Percentiles rank a stretch among this genome's conserved stretches.
Evolutionary conservation across 2,888 invertebrate species (phyloP).

Genomic region (Carterocephalus palaemon): DNA sequence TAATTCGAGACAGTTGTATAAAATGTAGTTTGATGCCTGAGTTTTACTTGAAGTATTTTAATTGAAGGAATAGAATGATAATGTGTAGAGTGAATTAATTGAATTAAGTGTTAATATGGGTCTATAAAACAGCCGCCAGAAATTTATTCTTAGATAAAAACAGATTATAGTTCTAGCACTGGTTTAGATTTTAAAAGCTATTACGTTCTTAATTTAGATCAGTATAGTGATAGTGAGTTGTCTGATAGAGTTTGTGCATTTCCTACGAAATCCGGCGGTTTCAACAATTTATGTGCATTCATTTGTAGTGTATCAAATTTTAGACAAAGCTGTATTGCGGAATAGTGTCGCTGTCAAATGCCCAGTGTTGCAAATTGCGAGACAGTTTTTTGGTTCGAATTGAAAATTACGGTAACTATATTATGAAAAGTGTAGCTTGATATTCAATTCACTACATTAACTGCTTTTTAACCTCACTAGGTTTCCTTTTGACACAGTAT

Average conservation of each 20-base stretch:
- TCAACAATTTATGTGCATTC: slow-evolving; percentile 64
- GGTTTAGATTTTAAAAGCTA: slow-evolving; percentile 58
- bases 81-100: no score
- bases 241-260: slow-evolving; percentile 47
- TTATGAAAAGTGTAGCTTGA: no score
- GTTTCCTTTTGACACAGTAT: no score
- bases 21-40: no score
- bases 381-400: slow-evolving; percentile 18
- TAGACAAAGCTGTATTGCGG: slow-evolving; percentile 14
- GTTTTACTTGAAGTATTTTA: background rate
- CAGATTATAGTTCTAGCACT: slow-evolving; percentile 42
- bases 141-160: slow-evolving; percentile 42
- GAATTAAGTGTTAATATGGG: background rate
- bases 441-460: no score
- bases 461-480: no score
- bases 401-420: no score
- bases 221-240: slow-evolving; percentile 52
- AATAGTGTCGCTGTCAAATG: slow-evolving; percentile 10
- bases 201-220: slow-evolving; percentile 62
- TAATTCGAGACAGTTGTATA: no score
- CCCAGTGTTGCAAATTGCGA: slow-evolving; percentile 7
- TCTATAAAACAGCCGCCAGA: slow-evolving; percentile 7
- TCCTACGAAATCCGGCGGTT: slow-evolving; percentile 55
- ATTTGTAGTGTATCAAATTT: slow-evolving; percentile 35
- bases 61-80: background rate